Evolutionary conservation across 2,888 invertebrate species (phyloP), one percentile per base, ranked within the genome.

Genomic region (Apotomis betuletana): DNA sequence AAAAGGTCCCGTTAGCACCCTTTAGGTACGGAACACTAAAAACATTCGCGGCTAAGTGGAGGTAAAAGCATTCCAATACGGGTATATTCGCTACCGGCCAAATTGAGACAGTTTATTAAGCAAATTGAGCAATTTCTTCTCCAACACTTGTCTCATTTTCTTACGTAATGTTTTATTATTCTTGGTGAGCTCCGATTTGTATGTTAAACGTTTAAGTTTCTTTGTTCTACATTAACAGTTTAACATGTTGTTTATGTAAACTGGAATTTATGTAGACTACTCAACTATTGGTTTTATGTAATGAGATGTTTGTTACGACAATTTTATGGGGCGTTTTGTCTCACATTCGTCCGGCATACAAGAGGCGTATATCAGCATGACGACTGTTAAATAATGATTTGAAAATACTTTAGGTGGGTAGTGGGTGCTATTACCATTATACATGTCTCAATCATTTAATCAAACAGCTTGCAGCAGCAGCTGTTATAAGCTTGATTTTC

Each of bases 61-160:
- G 12, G 3, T 27, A 38, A 41, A 49, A 62, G 67, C 62, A 57
- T 58, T 67, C 61, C 55, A 59, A 58, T 46, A 46, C 38, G 49
- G 49, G n/a, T n/a, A 15, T 36, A 49, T 55, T 57, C 12, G 67
- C 63, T 54, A 36, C 57, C 52, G 62, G 71, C 62, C 10, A 58
- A 63, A 72, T 63, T 58, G 58, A 62, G 62, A 72, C 67, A 67
- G 55, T 72, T 72, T 72, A 67, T 51, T 62, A 67, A 62, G 52
- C 44, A 55, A 72, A 72, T 72, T 68, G 72, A 44, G 62, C 67
- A 63, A 52, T 71, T 71, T 67, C 67, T 51, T 36, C 44, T 58
- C 51, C 60, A 65, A 59, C 65, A 38, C n/a, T 67, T 59, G 49
- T 49, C 12, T 9, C 10, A 70, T 65, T 62, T 71, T 15, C 49